Percentiles rank a stretch among this genome's conserved stretches.
These are phyloP conservation scores for Kryptopterus vitreolus DNA, from an alignment of 2,797 vertebrate genomes.

Conservation along the genomic window DNA sequence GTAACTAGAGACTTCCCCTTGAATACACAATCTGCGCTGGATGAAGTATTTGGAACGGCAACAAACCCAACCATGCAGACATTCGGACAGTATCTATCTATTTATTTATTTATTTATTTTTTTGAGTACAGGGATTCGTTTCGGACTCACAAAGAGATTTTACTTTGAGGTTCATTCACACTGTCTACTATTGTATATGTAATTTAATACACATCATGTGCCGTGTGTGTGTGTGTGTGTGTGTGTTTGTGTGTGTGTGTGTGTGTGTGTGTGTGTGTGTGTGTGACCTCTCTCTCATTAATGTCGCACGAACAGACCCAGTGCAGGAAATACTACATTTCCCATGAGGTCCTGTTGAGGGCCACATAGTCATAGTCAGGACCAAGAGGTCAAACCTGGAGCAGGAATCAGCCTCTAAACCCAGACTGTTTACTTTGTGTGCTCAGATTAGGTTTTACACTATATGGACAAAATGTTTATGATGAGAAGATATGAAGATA, in stretches of 20 bases:
- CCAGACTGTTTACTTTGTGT: background rate
- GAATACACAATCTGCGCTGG: conserved; percentile 56
- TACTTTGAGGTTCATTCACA: background rate
- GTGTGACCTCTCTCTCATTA: conserved; percentile 47
- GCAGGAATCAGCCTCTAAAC: background rate
- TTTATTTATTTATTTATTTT: too few species aligned
- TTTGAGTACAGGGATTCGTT: background rate
- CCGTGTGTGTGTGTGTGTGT: background rate
- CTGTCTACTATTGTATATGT: background rate
- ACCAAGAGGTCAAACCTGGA: conserved; percentile 35
- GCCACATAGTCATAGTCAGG: conserved; percentile 1
- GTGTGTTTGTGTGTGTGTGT: too few species aligned
- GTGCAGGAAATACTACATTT: conserved; percentile 53
- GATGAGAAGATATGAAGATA: too few species aligned
- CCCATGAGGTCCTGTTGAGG: conserved; percentile 44
- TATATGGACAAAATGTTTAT: too few species aligned
- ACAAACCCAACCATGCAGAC: background rate
- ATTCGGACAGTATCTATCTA: background rate
- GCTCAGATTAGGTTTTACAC: too few species aligned
- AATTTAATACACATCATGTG: conserved; percentile 13
- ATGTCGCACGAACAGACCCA: conserved; percentile 50
- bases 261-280: conserved; percentile 19
- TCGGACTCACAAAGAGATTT: background rate
- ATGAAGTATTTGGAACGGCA: conserved; percentile 62
- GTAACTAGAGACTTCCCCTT: background rate